A percentile compares a stretch with the other conserved stretches of the same genome.
Evolutionary conservation across 2,888 invertebrate species (phyloP).

Genomic region (Autographa gamma): DNA sequence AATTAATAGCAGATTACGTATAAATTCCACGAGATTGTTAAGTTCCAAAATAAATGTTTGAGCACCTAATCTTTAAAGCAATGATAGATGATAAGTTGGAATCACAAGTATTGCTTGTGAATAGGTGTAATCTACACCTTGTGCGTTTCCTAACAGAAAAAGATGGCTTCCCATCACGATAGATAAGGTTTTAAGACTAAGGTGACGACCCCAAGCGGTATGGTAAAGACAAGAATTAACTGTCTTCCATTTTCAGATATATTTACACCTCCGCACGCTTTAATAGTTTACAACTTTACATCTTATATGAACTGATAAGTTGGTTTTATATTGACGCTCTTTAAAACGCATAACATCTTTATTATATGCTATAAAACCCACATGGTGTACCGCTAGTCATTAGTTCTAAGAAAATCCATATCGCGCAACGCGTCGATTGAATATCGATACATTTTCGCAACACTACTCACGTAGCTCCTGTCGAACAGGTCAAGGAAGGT

Average conservation of each 20-base stretch:
- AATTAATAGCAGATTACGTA: slow-evolving; percentile 33
- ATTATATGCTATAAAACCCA: slow-evolving; percentile 62
- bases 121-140: slow-evolving; percentile 43
- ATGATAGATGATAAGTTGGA: slow-evolving; percentile 47
- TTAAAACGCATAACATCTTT: slow-evolving; percentile 52
- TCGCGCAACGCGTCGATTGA: slow-evolving; percentile 58
- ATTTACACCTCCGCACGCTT: not conserved
- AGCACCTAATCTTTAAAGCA: slow-evolving; percentile 35
- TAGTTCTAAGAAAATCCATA: slow-evolving; percentile 66
- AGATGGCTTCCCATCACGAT: slow-evolving; percentile 32
- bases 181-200: slow-evolving; percentile 42
- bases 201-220: slow-evolving; percentile 34
- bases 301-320: not conserved
- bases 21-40: slow-evolving; percentile 25
- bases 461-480: slow-evolving; percentile 65
- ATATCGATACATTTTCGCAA: slow-evolving; percentile 67
- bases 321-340: slow-evolving; percentile 24
- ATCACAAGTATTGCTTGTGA: slow-evolving; percentile 45
- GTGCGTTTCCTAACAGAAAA: slow-evolving; percentile 36
- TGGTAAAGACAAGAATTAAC: slow-evolving; percentile 30
- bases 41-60: slow-evolving; percentile 29
- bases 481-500: slow-evolving; percentile 59
- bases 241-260: slow-evolving; percentile 20
- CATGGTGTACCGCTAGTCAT: slow-evolving; percentile 61
- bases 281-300: slow-evolving; percentile 2